A percentile compares a stretch with the other conserved stretches of the same genome.
phyloP scores from a whole-genome alignment of 2,113 vertebrate species.

The Perca fluviatilis region DNA sequence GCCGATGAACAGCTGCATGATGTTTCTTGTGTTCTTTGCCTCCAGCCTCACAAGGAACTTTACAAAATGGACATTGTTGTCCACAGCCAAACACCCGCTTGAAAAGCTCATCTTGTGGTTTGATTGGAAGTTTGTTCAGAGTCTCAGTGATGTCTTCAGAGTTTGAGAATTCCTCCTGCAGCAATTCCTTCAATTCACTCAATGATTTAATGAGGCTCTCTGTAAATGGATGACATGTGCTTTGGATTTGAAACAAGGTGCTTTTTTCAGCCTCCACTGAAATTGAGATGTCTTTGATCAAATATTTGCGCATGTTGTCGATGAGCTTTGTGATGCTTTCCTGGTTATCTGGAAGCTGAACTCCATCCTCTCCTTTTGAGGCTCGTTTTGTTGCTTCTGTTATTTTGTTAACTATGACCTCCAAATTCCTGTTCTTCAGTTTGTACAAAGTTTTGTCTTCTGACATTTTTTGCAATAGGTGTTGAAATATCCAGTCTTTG shows the following conservation, averaged over 20 bases:
- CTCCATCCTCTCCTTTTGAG: neutral
- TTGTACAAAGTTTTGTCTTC: conserved; percentile 10
- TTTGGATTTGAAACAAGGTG: conserved; percentile 46
- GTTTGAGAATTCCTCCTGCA: conserved; percentile 39
- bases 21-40: conserved; percentile 65
- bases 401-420: conserved; percentile 31
- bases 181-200: neutral
- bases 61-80: conserved; percentile 81
- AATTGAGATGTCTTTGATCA: conserved; percentile 52
- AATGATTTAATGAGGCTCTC: conserved; percentile 13
- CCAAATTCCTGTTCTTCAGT: conserved; percentile 26
- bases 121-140: conserved; percentile 42
- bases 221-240: conserved; percentile 28
- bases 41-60: conserved; percentile 81
- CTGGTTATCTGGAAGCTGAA: conserved; percentile 27
- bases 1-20: conserved; percentile 64
- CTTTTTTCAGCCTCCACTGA: conserved; percentile 38
- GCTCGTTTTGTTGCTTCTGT: neutral
- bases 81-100: conserved; percentile 78
- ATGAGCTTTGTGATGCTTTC: conserved; percentile 41
- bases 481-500: conserved; percentile 58
- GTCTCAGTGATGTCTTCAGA: conserved; percentile 24
- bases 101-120: conserved; percentile 76
- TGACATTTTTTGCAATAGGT: conserved; percentile 1
- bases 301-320: conserved; percentile 25